phyloP scores from a whole-genome alignment of 1,140 invertebrate genomes.

The Bemisia tabaci region DNA sequence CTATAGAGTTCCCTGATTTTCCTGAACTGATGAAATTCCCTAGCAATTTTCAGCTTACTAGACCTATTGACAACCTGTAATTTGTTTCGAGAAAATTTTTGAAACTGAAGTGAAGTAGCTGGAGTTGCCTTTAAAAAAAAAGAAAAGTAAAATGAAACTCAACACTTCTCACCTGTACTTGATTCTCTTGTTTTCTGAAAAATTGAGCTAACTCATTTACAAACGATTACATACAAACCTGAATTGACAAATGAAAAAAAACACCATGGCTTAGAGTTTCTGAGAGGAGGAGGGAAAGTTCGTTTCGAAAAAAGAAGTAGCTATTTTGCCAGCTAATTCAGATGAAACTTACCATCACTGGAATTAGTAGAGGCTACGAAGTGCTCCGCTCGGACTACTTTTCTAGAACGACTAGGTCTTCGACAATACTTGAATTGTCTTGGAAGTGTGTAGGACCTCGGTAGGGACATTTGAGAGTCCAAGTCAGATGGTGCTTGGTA shows the following conservation, averaged over 20 bases:
- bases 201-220: neutral
- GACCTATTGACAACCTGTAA: too few species aligned
- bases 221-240: neutral
- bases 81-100: too few species aligned
- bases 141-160: too few species aligned
- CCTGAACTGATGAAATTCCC: too few species aligned
- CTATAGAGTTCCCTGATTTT: too few species aligned
- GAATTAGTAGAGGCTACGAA: conserved; percentile 67
- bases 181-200: neutral
- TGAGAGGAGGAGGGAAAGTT: neutral
- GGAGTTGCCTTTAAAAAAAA: too few species aligned
- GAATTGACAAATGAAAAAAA: neutral
- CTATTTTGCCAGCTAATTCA: too few species aligned
- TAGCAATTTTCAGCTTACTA: too few species aligned
- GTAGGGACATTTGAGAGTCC: conserved; percentile 62
- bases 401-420: conserved; percentile 36
- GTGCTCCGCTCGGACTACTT: conserved; percentile 40
- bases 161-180: neutral
- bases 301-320: conserved; percentile 1
- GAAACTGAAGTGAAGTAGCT: too few species aligned
- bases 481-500: conserved; percentile 50
- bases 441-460: conserved; percentile 67
- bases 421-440: conserved; percentile 71
- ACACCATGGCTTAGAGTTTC: neutral
- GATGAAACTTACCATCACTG: conserved; percentile 49